phyloP scores from a whole-genome alignment of 2,113 vertebrate species.

The Melanostigma gelatinosum region DNA sequence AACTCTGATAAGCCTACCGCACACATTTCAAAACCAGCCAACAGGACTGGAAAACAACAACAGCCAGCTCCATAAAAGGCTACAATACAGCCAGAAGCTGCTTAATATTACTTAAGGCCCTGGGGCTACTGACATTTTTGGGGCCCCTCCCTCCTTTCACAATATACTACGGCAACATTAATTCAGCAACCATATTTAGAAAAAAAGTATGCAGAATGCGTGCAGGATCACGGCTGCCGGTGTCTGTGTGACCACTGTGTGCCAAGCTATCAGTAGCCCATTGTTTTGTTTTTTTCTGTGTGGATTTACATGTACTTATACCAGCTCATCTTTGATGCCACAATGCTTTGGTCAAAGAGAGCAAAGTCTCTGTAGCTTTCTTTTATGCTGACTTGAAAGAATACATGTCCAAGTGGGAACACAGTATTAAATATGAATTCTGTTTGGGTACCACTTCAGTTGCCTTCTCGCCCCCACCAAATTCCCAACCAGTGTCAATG shows the following conservation, averaged over 20 bases:
- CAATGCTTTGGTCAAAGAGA: slow-evolving; percentile 59
- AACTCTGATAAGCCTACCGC: background rate
- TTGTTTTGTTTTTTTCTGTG: background rate
- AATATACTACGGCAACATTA: background rate
- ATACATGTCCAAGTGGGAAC: slow-evolving; percentile 68
- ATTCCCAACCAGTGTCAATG: slow-evolving; percentile 57
- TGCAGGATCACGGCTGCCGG: background rate
- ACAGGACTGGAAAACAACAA: background rate
- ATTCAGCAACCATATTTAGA: background rate
- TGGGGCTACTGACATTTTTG: background rate
- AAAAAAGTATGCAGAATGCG: background rate
- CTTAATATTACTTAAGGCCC: background rate
- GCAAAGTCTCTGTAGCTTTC: slow-evolving; percentile 76
- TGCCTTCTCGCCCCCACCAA: slow-evolving; percentile 49
- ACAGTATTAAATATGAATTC: slow-evolving; percentile 75
- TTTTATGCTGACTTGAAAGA: slow-evolving; percentile 79
- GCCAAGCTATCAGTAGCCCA: slow-evolving; percentile 74
- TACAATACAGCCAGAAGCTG: background rate
- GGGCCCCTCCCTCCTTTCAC: background rate
- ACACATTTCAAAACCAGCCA: background rate
- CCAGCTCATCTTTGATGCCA: slow-evolving; percentile 60
- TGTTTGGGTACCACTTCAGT: slow-evolving; percentile 72
- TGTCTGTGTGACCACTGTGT: slow-evolving; percentile 66
- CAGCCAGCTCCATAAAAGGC: background rate
- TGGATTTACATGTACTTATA: slow-evolving; percentile 44